Percentiles rank a stretch among this genome's conserved stretches.
phyloP scores from a whole-genome alignment of 2,888 invertebrate genomes.

The Congeria kusceri region DNA sequence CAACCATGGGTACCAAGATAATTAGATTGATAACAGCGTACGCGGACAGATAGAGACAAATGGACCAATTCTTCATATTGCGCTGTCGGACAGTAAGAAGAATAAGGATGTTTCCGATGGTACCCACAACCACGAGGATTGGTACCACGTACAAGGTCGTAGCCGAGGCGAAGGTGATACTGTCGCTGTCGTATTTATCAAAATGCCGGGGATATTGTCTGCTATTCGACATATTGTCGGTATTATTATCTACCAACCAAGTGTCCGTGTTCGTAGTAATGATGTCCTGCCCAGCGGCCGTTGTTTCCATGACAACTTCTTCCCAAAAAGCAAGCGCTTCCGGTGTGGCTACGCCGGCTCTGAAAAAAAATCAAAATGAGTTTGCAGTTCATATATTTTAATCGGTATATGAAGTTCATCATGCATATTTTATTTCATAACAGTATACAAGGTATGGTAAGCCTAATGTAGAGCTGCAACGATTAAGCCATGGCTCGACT shows the following conservation, averaged over 20 bases:
- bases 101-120: slow-evolving; percentile 78
- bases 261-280: neutral
- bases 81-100: slow-evolving; percentile 71
- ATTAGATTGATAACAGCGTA: slow-evolving; percentile 77
- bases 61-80: slow-evolving; percentile 74
- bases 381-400: too few relatives aligned
- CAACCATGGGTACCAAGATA: slow-evolving; percentile 76
- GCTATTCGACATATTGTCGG: neutral
- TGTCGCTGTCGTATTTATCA: neutral
- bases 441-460: too few relatives aligned
- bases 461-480: too few relatives aligned
- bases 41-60: slow-evolving; percentile 79
- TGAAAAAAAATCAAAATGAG: neutral
- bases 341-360: too few relatives aligned
- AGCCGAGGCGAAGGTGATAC: slow-evolving; percentile 31
- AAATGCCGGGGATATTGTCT: too few relatives aligned
- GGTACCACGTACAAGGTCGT: slow-evolving; percentile 73
- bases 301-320: neutral
- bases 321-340: too few relatives aligned
- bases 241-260: neutral
- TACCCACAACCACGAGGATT: slow-evolving; percentile 76
- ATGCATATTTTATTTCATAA: too few relatives aligned
- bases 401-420: too few relatives aligned
- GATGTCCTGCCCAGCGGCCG: neutral
- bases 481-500: too few relatives aligned